phyloP scores from a whole-genome alignment of 2,888 invertebrate species.

The Folsomia candida region DNA sequence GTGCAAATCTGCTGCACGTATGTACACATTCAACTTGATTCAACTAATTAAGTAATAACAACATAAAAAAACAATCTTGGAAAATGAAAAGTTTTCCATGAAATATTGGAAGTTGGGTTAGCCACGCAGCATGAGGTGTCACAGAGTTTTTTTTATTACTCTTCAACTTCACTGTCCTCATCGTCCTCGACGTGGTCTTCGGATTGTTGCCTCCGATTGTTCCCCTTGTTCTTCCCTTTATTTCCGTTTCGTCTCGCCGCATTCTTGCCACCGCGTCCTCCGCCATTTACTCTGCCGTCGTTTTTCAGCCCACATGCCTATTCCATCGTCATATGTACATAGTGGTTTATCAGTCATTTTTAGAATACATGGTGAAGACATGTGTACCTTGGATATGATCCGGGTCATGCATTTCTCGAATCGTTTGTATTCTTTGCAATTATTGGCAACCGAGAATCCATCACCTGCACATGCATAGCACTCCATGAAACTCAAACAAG shows the following conservation, averaged over 20 bases:
- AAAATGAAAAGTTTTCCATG: no score
- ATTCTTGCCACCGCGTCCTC: neutral
- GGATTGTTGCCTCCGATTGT: neutral
- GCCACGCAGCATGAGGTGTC: no score
- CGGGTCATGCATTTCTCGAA: constrained; percentile 14
- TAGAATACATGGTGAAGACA: neutral
- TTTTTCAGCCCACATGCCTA: constrained; percentile 14
- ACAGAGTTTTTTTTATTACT: neutral
- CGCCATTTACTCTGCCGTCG: neutral
- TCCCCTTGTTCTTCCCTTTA: constrained; percentile 6
- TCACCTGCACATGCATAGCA: constrained; percentile 12
- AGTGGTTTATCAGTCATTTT: neutral
- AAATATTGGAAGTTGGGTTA: no score
- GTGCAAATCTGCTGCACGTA: no score
- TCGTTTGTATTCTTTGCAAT: constrained; percentile 9
- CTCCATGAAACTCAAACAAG: no score
- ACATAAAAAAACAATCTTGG: no score
- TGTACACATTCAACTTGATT: no score
- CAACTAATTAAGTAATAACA: no score
- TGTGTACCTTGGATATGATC: constrained; percentile 8
- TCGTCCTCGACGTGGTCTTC: neutral
- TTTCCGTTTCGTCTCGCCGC: neutral
- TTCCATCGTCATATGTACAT: no score
- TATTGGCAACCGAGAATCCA: neutral
- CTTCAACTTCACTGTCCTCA: neutral